Evolutionary conservation across 2,888 invertebrate species (phyloP).

Genomic region (Cancer borealis): DNA sequence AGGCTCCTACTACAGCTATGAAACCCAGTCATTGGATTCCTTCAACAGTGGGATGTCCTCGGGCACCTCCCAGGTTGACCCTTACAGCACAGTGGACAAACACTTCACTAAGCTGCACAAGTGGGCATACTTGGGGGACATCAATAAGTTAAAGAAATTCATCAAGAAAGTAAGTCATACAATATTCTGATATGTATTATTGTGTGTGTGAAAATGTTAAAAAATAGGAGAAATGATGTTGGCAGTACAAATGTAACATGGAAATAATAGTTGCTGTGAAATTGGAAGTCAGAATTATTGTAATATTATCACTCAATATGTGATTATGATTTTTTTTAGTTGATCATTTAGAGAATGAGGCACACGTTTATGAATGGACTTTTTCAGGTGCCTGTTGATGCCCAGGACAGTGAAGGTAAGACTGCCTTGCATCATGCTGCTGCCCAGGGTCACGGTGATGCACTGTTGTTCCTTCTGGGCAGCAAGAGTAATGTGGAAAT

Average conservation of each 20-base stretch:
- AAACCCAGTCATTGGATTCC: constrained; percentile 66
- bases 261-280: too few species aligned
- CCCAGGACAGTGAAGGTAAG: constrained; percentile 67
- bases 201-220: too few species aligned
- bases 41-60: constrained; percentile 56
- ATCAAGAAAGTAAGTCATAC: constrained; percentile 65
- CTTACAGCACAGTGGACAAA: constrained; percentile 61
- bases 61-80: constrained; percentile 49
- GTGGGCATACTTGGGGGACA: constrained; percentile 70
- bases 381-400: constrained; percentile 68
- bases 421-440: constrained; percentile 72
- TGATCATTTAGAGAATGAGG: too few species aligned
- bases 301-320: too few species aligned
- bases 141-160: constrained; percentile 68
- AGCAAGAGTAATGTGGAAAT: constrained; percentile 67
- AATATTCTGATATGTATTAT: too few species aligned
- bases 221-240: too few species aligned
- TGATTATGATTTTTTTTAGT: too few species aligned
- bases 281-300: too few species aligned
- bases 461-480: constrained; percentile 68
- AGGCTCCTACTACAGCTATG: constrained; percentile 69
- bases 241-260: too few species aligned
- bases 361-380: background rate
- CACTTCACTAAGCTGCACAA: constrained; percentile 73
- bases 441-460: constrained; percentile 61